Percentiles rank a stretch among this genome's conserved stretches.
Evolutionary conservation across 2,888 invertebrate genomes (phyloP).

Genomic region (Xylocampa areola): DNA sequence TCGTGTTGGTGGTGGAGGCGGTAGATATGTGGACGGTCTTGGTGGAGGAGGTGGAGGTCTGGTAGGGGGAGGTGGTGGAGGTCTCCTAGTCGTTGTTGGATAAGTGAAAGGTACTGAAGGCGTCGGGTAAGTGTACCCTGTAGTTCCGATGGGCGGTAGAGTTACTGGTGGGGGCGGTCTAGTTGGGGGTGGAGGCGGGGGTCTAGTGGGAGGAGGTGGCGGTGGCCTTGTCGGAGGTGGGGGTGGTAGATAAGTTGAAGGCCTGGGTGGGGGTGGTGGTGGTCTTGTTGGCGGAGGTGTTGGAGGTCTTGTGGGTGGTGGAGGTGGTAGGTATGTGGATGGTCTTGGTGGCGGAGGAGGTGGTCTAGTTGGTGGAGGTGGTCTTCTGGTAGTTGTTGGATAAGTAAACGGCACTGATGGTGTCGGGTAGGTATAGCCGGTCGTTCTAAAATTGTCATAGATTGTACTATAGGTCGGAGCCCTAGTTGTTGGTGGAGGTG

Average conservation of each 20-base stretch:
- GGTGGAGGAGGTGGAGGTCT: constrained; percentile 34
- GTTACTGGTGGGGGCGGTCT: constrained; percentile 24
- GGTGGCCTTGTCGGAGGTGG: constrained; percentile 51
- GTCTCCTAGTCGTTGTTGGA: constrained; percentile 45
- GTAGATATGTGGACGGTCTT: constrained; percentile 39
- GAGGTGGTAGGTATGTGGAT: constrained; percentile 16
- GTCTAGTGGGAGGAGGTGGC: constrained; percentile 34
- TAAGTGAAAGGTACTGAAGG: constrained; percentile 50
- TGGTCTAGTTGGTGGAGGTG: too few species aligned
- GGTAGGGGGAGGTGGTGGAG: constrained; percentile 49
- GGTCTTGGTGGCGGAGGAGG: constrained; percentile 29
- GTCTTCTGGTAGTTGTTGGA: constrained; percentile 45
- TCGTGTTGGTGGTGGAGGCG: constrained; percentile 56
- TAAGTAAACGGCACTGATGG: constrained; percentile 50
- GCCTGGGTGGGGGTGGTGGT: constrained; percentile 56
- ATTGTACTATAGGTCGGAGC: constrained; percentile 53
- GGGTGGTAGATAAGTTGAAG: constrained; percentile 55
- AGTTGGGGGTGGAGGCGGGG: constrained; percentile 41
- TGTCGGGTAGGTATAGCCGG: constrained; percentile 60
- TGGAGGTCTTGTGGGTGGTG: constrained; percentile 17
- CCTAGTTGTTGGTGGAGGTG: constrained; percentile 41
- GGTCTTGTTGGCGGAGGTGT: constrained; percentile 23
- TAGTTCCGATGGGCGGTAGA: too few species aligned
- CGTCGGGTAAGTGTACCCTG: constrained; percentile 60
- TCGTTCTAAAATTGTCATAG: constrained; percentile 52